Evolutionary conservation across 2,888 invertebrate genomes (phyloP).

Genomic region (Callosobruchus maculatus): DNA sequence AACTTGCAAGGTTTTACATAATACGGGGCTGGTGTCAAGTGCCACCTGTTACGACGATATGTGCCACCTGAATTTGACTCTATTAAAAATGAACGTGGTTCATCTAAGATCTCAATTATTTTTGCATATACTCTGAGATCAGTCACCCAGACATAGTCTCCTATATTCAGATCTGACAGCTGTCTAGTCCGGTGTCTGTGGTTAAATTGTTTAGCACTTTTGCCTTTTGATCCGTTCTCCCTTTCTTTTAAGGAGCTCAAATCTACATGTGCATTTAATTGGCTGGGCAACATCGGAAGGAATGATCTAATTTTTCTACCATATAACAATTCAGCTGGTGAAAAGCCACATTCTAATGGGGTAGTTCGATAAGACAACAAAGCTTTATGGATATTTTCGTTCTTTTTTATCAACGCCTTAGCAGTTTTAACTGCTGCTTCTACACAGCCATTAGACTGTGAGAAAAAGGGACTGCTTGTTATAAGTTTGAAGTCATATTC

Average conservation of each 20-base stretch:
- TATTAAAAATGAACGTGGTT: slow-evolving; percentile 11
- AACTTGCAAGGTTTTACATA: slow-evolving; percentile 9
- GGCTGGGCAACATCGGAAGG: slow-evolving; percentile 1
- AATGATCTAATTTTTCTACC: slow-evolving; percentile 3
- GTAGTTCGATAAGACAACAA: slow-evolving; percentile 11
- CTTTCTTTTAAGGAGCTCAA: neutral
- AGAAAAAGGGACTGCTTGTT: slow-evolving; percentile 20
- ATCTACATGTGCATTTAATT: neutral
- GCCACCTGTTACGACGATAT: slow-evolving; percentile 11
- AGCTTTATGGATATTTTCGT: slow-evolving; percentile 8
- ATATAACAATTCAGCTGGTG: slow-evolving; percentile 45
- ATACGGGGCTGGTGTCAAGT: slow-evolving; percentile 8
- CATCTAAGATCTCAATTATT: slow-evolving; percentile 5
- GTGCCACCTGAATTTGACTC: slow-evolving; percentile 5
- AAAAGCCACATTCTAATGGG: slow-evolving; percentile 12
- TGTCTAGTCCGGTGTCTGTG: slow-evolving; percentile 6
- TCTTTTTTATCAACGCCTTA: slow-evolving; percentile 10
- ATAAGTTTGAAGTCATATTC: slow-evolving; percentile 11
- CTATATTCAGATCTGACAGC: slow-evolving; percentile 4
- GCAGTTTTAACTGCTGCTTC: slow-evolving; percentile 12
- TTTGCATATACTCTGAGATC: slow-evolving; percentile 8
- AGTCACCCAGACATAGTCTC: slow-evolving; percentile 8
- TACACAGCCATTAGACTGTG: slow-evolving; percentile 14
- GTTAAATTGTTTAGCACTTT: slow-evolving; percentile 2
- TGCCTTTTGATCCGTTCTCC: neutral